Evolutionary conservation across 2,888 invertebrate species (phyloP), one percentile per base, ranked within the genome.

Genomic region (Nezara viridula): DNA sequence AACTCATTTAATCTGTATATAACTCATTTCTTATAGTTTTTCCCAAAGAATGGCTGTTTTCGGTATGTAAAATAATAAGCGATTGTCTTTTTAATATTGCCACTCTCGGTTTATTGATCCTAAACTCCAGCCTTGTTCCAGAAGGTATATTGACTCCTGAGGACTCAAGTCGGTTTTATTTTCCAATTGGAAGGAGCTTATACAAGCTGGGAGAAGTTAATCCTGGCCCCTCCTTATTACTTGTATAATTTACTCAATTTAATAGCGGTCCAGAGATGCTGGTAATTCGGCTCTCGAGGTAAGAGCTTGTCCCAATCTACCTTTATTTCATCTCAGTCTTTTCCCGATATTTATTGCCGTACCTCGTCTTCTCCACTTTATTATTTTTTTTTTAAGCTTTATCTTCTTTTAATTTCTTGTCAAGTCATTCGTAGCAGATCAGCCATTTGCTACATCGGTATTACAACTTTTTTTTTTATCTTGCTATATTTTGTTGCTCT

Each of bases 241-340:
- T 87, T 87, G 87, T 87, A 87, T 87, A 87, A 87, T 87, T 87
- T 66, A 66, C 87, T 87, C 87, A 87, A 87, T 87, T 66, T 87
- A 55, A 55, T 87, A 87, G 60, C 52, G 50, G 37, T 52, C 52
- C 24, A 49, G 40, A 37, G 37, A 37, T 12, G 77, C 77, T 77
- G 40, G 77, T 77, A 77, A 77, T 77, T 77, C 77, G 77, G 77
- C 77, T 73, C 37, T 21, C 19, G 21, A 19, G 73, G 73, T 32
- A 37, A 37, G 73, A 37, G 73, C 37, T 37, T 77, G 77, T 77
- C 77, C 40, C 40, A 37, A 37, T 40, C 40, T 44, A 12, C 40
- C 77, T 40, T 77, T 77, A 77, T 77, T 77, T 77, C 77, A 27
- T 77, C 77, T 77, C 60, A 10, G 40, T 40, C 24, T 16, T 40